These are phyloP conservation scores for Pelosia muscerda DNA, from an alignment of 2,888 invertebrate species.

Conservation along the genomic window DNA sequence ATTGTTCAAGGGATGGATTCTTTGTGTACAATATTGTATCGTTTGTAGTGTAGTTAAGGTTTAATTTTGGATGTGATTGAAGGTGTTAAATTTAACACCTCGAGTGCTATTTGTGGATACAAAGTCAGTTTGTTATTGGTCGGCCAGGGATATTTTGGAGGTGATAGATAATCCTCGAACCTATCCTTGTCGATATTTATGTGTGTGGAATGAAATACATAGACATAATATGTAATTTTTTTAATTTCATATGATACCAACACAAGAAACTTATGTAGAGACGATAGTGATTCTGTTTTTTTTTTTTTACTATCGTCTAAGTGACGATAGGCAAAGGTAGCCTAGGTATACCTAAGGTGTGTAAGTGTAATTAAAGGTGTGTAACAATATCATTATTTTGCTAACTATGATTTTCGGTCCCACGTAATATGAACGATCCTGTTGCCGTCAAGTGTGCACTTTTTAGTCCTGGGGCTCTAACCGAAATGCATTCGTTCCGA, in stretches of 20 bases:
- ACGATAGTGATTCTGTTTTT: too few relatives aligned
- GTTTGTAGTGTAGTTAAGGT: conserved; percentile 23
- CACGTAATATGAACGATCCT: too few relatives aligned
- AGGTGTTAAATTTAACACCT: conserved; percentile 84
- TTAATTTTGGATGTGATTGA: conserved; percentile 39
- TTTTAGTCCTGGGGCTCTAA: too few relatives aligned
- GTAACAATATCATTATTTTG: too few relatives aligned
- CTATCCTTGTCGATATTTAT: conserved; percentile 24
- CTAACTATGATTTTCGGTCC: too few relatives aligned
- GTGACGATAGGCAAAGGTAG: neutral
- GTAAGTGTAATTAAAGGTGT: too few relatives aligned
- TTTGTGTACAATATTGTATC: conserved; percentile 31
- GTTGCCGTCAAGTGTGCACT: too few relatives aligned
- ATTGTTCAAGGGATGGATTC: conserved; percentile 53
- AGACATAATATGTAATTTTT: neutral
- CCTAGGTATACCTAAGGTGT: too few relatives aligned
- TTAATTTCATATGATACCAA: neutral
- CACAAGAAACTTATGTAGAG: neutral
- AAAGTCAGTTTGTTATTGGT: conserved; percentile 72
- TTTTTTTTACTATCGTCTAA: too few relatives aligned
- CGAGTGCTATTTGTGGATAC: conserved; percentile 66
- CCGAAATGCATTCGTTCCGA: too few relatives aligned
- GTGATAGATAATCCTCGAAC: conserved; percentile 34
- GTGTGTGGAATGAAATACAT: neutral
- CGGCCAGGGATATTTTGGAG: conserved; percentile 39